Conservation (phyloP, 2,797 vertebrate species). For the Lindbergichthys nudifrons region DNA sequence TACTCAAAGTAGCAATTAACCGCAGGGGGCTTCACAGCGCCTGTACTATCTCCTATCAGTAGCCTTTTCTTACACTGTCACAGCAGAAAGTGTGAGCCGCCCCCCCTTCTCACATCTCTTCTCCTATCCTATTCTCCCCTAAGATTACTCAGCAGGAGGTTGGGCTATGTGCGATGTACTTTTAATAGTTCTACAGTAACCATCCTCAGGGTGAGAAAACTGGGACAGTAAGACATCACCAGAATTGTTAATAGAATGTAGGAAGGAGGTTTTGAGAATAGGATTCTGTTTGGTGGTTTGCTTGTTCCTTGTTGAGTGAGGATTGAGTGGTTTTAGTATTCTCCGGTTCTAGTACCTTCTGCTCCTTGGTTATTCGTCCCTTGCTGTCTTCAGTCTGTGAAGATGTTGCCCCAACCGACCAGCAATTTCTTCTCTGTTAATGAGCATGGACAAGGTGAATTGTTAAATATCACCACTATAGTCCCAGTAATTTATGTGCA, state of each 20-base stretch:
- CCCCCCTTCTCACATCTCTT: conserved; percentile 32
- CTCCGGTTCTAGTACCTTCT: conserved; percentile 72
- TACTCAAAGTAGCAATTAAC: conserved; percentile 44
- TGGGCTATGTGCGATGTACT: conserved; percentile 55
- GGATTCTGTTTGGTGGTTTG: conserved; percentile 9
- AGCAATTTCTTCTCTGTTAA: conserved; percentile 87
- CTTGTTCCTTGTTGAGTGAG: background rate
- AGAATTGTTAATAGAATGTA: conserved; percentile 13
- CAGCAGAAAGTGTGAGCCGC: conserved; percentile 68
- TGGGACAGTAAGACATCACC: conserved; percentile 38
- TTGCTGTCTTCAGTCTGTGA: conserved; percentile 85
- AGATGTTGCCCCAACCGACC: conserved; percentile 81
- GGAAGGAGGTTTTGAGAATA: conserved; percentile 9
- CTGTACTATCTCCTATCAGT: conserved; percentile 37
- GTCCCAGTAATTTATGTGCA: background rate
- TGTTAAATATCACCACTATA: background rate
- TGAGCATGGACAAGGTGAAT: conserved; percentile 14
- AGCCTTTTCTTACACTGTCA: conserved; percentile 50
- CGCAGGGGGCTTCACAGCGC: conserved; percentile 42
- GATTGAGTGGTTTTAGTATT: conserved; percentile 4
- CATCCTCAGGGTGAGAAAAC: conserved; percentile 42
- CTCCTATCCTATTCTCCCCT: conserved; percentile 42
- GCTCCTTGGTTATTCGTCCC: conserved; percentile 86
- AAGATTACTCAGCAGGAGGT: conserved; percentile 64
- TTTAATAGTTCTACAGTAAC: conserved; percentile 64